Conservation (phyloP, 2,888 invertebrate species). For the Acrocyrtus sp. region DNA sequence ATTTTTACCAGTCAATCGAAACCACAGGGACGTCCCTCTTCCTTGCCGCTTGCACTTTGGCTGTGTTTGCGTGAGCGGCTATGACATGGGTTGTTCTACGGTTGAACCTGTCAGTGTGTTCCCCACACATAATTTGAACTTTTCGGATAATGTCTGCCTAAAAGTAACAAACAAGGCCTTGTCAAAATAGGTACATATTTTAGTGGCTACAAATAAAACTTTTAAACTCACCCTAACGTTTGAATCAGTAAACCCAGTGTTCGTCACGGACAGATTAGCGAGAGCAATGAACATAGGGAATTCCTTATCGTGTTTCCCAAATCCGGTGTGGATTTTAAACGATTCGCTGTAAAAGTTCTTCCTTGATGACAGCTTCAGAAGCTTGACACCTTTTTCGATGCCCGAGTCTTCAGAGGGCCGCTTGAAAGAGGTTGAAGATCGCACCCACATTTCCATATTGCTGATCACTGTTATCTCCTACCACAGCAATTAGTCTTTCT, state of each 20-base stretch:
- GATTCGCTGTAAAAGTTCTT: too few species aligned
- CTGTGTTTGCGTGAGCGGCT: slow-evolving; percentile 34
- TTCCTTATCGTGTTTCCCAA: too few species aligned
- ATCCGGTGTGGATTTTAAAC: too few species aligned
- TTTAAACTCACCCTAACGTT: not conserved
- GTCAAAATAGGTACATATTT: too few species aligned
- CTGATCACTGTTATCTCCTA: too few species aligned
- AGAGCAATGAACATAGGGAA: slow-evolving; percentile 35
- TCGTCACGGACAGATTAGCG: slow-evolving; percentile 15
- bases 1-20: slow-evolving; percentile 19
- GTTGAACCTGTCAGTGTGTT: slow-evolving; percentile 2
- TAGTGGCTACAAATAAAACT: too few species aligned
- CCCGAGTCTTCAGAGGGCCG: too few species aligned
- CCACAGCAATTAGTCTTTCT: too few species aligned
- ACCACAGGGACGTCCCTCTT: slow-evolving; percentile 14
- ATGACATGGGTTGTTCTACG: slow-evolving; percentile 27
- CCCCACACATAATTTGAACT: slow-evolving; percentile 27
- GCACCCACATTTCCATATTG: too few species aligned
- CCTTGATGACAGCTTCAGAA: too few species aligned
- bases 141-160: slow-evolving; percentile 8
- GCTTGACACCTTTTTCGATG: too few species aligned
- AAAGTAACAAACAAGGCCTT: not conserved
- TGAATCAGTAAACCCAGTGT: slow-evolving; percentile 15
- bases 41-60: slow-evolving; percentile 16
- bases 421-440: too few species aligned